Conservation (phyloP, 2,113 vertebrate genomes). For the Mugil cephalus region DNA sequence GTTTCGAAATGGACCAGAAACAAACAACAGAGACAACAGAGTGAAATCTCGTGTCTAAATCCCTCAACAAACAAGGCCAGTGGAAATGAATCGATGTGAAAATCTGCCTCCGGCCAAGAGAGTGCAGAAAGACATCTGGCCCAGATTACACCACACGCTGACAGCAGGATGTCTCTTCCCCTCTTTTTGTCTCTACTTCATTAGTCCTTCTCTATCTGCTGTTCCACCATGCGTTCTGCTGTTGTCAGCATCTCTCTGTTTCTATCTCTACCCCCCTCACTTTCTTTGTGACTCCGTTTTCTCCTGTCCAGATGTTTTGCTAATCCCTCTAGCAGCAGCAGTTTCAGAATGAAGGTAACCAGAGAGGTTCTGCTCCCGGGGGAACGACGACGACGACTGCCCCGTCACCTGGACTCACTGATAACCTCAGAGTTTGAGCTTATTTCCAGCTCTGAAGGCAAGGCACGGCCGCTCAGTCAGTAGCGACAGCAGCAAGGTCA, state of each 20-base stretch:
- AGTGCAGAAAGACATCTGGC: slow-evolving; percentile 73
- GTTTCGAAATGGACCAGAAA: slow-evolving; percentile 42
- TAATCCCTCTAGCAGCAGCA: slow-evolving; percentile 20
- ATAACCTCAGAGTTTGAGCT: not conserved
- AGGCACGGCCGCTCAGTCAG: too few relatives aligned
- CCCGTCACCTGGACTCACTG: slow-evolving; percentile 16
- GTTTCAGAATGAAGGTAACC: slow-evolving; percentile 12
- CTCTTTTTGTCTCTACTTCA: slow-evolving; percentile 53
- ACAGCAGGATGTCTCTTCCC: slow-evolving; percentile 70
- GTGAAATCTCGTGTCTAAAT: slow-evolving; percentile 35
- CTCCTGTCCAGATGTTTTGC: slow-evolving; percentile 9
- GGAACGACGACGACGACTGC: too few relatives aligned
- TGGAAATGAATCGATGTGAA: slow-evolving; percentile 46
- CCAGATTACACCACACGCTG: slow-evolving; percentile 74
- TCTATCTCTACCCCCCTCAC: not conserved
- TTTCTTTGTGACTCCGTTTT: slow-evolving; percentile 30
- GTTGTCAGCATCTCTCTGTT: slow-evolving; percentile 32
- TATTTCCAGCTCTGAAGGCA: slow-evolving; percentile 1
- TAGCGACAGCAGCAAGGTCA: too few relatives aligned
- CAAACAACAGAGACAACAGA: slow-evolving; percentile 36
- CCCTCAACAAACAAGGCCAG: slow-evolving; percentile 44
- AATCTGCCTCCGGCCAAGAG: slow-evolving; percentile 56
- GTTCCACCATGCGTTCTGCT: slow-evolving; percentile 2
- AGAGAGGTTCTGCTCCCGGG: not conserved
- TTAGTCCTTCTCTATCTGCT: slow-evolving; percentile 30